Conservation (phyloP, 2,888 invertebrate species). For the Molanna angustata region DNA sequence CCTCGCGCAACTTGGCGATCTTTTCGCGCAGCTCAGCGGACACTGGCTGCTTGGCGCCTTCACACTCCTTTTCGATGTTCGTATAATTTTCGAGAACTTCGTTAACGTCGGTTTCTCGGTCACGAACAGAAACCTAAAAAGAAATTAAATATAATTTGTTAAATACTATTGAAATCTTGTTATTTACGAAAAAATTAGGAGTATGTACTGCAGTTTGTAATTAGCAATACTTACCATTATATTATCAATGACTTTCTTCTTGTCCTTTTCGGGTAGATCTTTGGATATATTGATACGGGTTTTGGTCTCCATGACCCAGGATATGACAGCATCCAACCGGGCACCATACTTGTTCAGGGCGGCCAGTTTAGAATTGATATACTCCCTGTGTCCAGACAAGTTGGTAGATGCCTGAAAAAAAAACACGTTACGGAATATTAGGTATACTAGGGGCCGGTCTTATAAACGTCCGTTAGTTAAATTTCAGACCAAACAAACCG, state of each 20-base stretch:
- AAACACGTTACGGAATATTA: background rate
- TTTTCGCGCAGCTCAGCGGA: slow-evolving; percentile 44
- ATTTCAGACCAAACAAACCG: too few relatives aligned
- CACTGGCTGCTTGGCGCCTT: slow-evolving; percentile 41
- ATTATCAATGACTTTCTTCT: slow-evolving; percentile 43
- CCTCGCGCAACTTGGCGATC: slow-evolving; percentile 50
- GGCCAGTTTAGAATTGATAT: slow-evolving; percentile 55
- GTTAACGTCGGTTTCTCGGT: slow-evolving; percentile 58
- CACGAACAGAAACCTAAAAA: slow-evolving; percentile 46
- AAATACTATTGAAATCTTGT: background rate
- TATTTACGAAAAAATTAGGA: too few relatives aligned
- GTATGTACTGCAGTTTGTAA: too few relatives aligned
- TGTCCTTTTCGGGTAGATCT: slow-evolving; percentile 44
- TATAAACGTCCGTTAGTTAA: too few relatives aligned
- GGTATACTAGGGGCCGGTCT: background rate
- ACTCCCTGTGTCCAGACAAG: slow-evolving; percentile 54
- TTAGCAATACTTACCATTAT: slow-evolving; percentile 43
- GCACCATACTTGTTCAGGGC: slow-evolving; percentile 56
- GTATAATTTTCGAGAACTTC: slow-evolving; percentile 63
- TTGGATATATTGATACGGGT: slow-evolving; percentile 47
- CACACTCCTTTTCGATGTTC: slow-evolving; percentile 57
- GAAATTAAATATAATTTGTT: background rate
- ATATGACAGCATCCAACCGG: slow-evolving; percentile 55
- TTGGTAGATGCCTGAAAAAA: slow-evolving; percentile 45
- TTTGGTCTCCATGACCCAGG: slow-evolving; percentile 54